Evolutionary conservation across 2,113 vertebrate genomes (phyloP), one percentile per base, ranked within the genome.

Genomic region (Hylia prasina): DNA sequence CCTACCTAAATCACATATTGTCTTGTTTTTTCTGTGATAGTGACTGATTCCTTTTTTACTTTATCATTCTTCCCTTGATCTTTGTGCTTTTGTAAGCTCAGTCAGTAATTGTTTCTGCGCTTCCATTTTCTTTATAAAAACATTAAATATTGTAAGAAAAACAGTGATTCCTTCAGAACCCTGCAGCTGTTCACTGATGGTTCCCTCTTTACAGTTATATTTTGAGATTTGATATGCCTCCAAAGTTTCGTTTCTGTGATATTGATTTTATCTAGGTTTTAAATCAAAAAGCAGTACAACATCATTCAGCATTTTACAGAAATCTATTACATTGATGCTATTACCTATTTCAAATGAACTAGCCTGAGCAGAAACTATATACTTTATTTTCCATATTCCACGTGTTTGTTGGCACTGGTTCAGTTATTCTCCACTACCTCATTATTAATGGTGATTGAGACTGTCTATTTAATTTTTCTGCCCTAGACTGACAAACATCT

Each of bases 311-410:
- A 45, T 56, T 86, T 88, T 61, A 65, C 15, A 51, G 31, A 72
- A 79, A 51, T 54, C 20, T 48, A 5, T 40, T 60, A 24, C 8
- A 66, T 54, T 0, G 0, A 25, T 82, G 7, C 0, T 64, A 10
- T 31, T 69, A 44, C 44, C 10, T 61, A 10, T 89, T 48, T 45
- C 51, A 90, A 65, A 35, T 48, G 17, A 86, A 64, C 16, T 48
- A 80, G 8, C 7, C 4, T 63, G 72, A 85, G 16, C 19, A 76
- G 10, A 44, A 92, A 47, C 2, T 77, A 31, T 6, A 37, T 39
- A 7, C 4, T 82, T 89, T 68, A 45, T 79, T 93, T 72, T 79
- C 18, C 35, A 28, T 69, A 44, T 64, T 53, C 33, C 12, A 47
- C 28, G 12, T 19, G 8, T 68, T 73, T 40, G 7, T 44, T 65